Evolutionary conservation across 2,113 vertebrate species (phyloP).

Genomic region (Rhodinocichla rosea): DNA sequence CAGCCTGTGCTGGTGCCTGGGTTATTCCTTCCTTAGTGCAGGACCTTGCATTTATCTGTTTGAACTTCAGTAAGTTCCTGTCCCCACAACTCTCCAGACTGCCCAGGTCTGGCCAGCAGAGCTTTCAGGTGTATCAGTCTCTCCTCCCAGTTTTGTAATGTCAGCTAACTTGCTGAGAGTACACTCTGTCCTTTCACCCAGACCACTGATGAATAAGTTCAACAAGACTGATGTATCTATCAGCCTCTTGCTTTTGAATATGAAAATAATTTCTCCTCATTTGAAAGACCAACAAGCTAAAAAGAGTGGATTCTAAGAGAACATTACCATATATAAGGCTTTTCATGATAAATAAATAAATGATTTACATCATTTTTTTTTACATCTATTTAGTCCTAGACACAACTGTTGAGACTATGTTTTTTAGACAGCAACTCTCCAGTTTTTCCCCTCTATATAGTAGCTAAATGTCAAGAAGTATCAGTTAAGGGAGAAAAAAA

Average conservation of each 20-base stretch:
- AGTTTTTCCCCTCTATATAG: conserved; percentile 24
- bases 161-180: not conserved
- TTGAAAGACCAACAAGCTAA: not conserved
- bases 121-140: not conserved
- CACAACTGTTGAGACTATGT: conserved; percentile 3
- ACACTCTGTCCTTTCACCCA: not conserved
- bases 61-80: not conserved
- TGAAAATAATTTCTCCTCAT: not conserved
- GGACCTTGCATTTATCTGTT: not conserved
- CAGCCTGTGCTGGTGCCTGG: not conserved
- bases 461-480: conserved; percentile 63
- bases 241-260: not conserved
- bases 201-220: not conserved
- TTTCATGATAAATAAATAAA: too few relatives aligned
- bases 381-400: not conserved
- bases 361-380: conserved; percentile 15
- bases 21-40: not conserved
- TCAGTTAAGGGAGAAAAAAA: conserved; percentile 20
- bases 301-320: conserved; percentile 26
- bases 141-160: not conserved
- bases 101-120: not conserved
- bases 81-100: rapidly evolving
- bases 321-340: conserved; percentile 9
- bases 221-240: not conserved
- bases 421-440: conserved; percentile 40